phyloP scores from a whole-genome alignment of 2,888 invertebrate genomes.

The Orchesellides sinensis region DNA sequence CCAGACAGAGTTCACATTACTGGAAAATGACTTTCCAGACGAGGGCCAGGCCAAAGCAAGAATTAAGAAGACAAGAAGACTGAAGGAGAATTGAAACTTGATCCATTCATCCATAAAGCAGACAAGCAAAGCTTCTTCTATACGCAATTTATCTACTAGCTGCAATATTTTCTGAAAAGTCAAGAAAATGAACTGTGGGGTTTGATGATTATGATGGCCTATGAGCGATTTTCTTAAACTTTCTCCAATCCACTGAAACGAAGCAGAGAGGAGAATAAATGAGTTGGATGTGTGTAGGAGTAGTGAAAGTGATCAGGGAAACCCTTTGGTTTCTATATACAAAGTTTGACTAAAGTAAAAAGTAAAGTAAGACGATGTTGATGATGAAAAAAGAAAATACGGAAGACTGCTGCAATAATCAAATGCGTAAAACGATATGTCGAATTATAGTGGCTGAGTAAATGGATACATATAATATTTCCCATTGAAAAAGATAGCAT shows the following conservation, averaged over 20 bases:
- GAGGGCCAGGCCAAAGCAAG: constrained; percentile 3
- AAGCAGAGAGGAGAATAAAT: not conserved
- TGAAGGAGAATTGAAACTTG: constrained; percentile 48
- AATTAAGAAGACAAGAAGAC: not conserved
- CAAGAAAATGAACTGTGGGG: not conserved
- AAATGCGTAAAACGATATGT: not conserved
- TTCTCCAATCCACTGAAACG: no score
- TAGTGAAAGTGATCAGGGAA: no score
- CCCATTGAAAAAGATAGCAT: no score
- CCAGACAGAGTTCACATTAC: constrained; percentile 53
- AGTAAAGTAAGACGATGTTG: not conserved
- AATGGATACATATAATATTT: no score
- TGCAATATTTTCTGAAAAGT: not conserved
- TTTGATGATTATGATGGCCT: constrained; percentile 17
- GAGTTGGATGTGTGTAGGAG: not conserved
- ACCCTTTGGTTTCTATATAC: no score
- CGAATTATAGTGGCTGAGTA: no score
- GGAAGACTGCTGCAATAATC: constrained; percentile 4
- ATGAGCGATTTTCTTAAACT: constrained; percentile 27
- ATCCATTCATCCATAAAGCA: constrained; percentile 48
- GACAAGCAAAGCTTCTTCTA: not conserved
- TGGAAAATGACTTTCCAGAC: constrained; percentile 58
- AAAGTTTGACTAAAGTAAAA: no score
- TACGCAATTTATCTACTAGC: not conserved
- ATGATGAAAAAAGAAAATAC: not conserved